Evolutionary conservation across 2,888 invertebrate genomes (phyloP).

Genomic region (Apodemia zela): DNA sequence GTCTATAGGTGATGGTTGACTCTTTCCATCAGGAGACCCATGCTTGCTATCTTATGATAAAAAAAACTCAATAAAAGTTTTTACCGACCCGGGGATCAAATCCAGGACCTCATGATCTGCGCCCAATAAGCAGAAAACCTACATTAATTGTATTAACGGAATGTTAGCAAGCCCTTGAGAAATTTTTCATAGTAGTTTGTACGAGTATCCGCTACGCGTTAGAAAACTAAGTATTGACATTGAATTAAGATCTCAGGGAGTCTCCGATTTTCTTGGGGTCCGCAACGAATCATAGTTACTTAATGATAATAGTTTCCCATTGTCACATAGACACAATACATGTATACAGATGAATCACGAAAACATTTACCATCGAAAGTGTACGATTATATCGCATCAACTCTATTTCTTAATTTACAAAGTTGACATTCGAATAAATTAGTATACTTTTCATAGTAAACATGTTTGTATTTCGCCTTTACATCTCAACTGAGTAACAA

Average conservation of each 20-base stretch:
- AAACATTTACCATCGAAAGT: background rate
- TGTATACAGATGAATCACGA: background rate
- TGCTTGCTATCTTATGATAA: too few species aligned
- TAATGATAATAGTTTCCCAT: conserved; percentile 12
- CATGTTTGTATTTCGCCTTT: background rate
- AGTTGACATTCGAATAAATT: background rate
- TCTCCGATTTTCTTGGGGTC: background rate
- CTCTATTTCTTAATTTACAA: background rate
- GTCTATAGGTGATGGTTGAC: too few species aligned
- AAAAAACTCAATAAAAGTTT: too few species aligned
- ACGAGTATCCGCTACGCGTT: background rate
- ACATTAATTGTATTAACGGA: too few species aligned
- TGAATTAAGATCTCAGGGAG: background rate
- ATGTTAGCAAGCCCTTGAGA: too few species aligned
- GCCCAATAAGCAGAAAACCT: too few species aligned
- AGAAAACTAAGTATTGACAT: background rate
- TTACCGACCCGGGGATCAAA: too few species aligned
- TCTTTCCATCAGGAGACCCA: too few species aligned
- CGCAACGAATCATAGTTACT: background rate
- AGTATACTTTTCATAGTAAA: background rate
- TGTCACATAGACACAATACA: background rate
- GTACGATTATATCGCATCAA: background rate
- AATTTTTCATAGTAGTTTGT: too few species aligned
- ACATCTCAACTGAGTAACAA: conserved; percentile 24
- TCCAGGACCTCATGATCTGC: too few species aligned